Percentiles rank a stretch among this genome's conserved stretches.
phyloP scores from a whole-genome alignment of 2,888 invertebrate species.

The Sinotaia quadrata region DNA sequence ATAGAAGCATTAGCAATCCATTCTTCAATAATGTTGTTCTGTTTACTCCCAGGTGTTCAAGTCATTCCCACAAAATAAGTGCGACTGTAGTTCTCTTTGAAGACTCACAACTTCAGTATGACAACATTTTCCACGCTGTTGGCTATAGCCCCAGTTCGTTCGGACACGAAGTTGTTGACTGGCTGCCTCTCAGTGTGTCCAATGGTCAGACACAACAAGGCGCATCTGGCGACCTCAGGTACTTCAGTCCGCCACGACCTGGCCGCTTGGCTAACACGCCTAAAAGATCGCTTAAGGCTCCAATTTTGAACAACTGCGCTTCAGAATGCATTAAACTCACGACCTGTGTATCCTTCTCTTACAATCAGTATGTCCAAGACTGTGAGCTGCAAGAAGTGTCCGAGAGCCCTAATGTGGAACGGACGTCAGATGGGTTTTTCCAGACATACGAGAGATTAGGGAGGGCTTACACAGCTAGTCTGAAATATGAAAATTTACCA shows the following conservation, averaged over 20 bases:
- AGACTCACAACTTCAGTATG: slow-evolving; percentile 47
- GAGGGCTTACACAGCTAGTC: not conserved
- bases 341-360: slow-evolving; percentile 9
- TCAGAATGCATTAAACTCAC: not conserved
- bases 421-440: not conserved
- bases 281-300: not conserved
- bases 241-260: slow-evolving; percentile 12
- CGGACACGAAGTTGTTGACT: slow-evolving; percentile 43
- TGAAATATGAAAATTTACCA: slow-evolving; percentile 7
- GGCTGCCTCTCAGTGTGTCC: slow-evolving; percentile 8
- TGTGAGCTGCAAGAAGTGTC: slow-evolving; percentile 16
- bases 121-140: slow-evolving; percentile 39
- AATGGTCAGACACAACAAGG: not conserved
- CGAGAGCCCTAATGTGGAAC: slow-evolving; percentile 3
- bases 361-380: slow-evolving; percentile 4
- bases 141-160: slow-evolving; percentile 49
- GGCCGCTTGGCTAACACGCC: slow-evolving; percentile 5
- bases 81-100: slow-evolving; percentile 52
- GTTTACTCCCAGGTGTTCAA: slow-evolving; percentile 38
- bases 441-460: slow-evolving; percentile 16
- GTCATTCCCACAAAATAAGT: slow-evolving; percentile 48
- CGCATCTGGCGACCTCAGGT: not conserved
- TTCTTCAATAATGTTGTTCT: no score
- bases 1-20: no score
- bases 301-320: slow-evolving; percentile 3